Base-by-base conservation (phyloP, 2,888 invertebrate species). In the Prostheceraeus crozeri region DNA sequence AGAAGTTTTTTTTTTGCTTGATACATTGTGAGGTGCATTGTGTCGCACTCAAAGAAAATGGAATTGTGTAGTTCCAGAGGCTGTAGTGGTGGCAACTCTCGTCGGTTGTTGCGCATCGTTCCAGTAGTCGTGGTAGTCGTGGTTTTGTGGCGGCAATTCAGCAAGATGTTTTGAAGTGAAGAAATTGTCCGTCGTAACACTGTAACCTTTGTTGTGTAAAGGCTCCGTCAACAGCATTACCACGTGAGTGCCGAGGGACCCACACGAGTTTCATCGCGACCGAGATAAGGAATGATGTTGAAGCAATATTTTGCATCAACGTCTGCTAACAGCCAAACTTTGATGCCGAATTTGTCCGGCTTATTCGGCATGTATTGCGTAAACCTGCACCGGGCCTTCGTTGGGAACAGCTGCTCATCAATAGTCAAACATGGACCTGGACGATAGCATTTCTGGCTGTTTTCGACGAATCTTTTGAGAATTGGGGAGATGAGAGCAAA, bases 381-480 rank as follows among this genome's bases (percentile, higher is more conserved):
- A 16, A 59, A 59, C 1, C 11, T 16, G 28, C 59, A 59, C 3
- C 53, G 16, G 1, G 16, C 33, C 14, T 53, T 23, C 1, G 28
- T 51, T 53, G 48, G 52, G 4, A 59, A 21, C 36, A 59, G 21
- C 36, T 52, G 59, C 8, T 59, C 59, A 36, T 59, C 59, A n/a
- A 52, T 53, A 11, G 59, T 59, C 10, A 59, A 1, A 28, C 25
- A 33, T 19, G 51, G 31, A 28, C 21, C 14, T 2, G 59, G 59
- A 3, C 14, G 4, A 45, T 28, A 54, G 14, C 36, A 53, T 6
- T 23, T 21, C 4, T 36, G 46, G 25, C 25, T 31, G 23, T 56
- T 30, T 33, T 60, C 54, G 1, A 31, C 10, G 21, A 60, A 60
- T 25, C 28, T n/a, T 3, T 60, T 11, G 6, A 40, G 6, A 40